Conservation (phyloP, 1,140 invertebrate species). For the Conus betulinus region DNA sequence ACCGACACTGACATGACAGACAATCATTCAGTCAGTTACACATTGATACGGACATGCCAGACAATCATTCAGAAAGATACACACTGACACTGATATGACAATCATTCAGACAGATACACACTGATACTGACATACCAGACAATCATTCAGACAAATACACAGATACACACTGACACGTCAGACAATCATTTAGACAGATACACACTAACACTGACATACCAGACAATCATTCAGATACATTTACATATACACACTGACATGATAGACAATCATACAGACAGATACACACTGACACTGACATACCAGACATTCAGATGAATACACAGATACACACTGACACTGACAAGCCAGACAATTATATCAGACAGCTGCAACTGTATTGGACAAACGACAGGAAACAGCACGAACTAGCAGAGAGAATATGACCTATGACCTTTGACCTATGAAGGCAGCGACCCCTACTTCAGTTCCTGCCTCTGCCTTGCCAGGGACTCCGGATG, state of each 20-base stretch:
- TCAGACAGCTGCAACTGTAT: not conserved
- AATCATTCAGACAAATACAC: not conserved
- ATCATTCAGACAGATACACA: not conserved
- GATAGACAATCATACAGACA: too few relatives aligned
- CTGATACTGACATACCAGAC: not conserved
- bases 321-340: not conserved
- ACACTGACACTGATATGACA: not conserved
- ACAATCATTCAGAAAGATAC: not conserved
- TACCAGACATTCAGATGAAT: not conserved
- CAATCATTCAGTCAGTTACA: not conserved
- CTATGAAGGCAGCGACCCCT: too few relatives aligned
- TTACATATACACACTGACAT: not conserved
- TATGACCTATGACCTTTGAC: too few relatives aligned
- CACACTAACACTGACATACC: not conserved
- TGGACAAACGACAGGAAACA: too few relatives aligned
- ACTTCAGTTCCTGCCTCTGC: too few relatives aligned
- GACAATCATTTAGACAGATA: not conserved
- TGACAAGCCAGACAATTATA: not conserved
- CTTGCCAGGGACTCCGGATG: too few relatives aligned
- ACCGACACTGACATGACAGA: too few relatives aligned
- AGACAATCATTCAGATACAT: not conserved
- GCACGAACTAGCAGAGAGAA: too few relatives aligned
- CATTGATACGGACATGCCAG: not conserved
- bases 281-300: not conserved
- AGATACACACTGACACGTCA: not conserved